These are phyloP conservation scores for Frieseomelitta varia DNA, from an alignment of 1,140 invertebrate species.

Conservation along the genomic window DNA sequence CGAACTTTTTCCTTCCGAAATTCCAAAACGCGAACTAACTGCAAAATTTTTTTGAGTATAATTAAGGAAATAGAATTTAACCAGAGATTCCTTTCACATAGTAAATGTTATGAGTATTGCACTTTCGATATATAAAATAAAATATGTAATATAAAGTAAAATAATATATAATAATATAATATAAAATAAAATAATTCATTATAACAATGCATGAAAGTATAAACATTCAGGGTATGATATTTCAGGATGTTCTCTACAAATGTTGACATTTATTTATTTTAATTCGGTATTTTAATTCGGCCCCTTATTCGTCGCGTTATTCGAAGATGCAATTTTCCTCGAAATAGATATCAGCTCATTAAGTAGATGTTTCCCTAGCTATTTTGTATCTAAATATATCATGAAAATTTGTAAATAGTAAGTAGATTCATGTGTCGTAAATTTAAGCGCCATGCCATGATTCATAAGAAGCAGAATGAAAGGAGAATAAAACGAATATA, in stretches of 20 bases:
- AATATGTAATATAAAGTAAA: too few species aligned
- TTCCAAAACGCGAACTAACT: neutral
- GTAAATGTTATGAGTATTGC: neutral
- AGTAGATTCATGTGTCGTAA: conserved; percentile 6
- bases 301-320: conserved; percentile 1
- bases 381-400: neutral
- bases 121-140: too few species aligned
- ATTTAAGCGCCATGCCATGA: neutral
- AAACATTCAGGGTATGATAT: neutral
- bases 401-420: conserved; percentile 16
- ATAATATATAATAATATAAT: too few species aligned
- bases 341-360: conserved; percentile 27
- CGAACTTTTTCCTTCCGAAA: neutral
- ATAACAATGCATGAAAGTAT: too few species aligned
- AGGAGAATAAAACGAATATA: too few species aligned
- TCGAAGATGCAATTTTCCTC: conserved; percentile 34
- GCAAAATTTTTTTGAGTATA: neutral
- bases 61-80: neutral
- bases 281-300: neutral
- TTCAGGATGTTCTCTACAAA: neutral
- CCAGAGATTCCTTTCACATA: neutral
- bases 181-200: too few species aligned
- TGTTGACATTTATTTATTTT: neutral
- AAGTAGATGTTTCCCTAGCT: conserved; percentile 41
- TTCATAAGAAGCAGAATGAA: neutral